Evolutionary conservation across 2,113 vertebrate species (phyloP).

Genomic region (Neodon shergylaensis): DNA sequence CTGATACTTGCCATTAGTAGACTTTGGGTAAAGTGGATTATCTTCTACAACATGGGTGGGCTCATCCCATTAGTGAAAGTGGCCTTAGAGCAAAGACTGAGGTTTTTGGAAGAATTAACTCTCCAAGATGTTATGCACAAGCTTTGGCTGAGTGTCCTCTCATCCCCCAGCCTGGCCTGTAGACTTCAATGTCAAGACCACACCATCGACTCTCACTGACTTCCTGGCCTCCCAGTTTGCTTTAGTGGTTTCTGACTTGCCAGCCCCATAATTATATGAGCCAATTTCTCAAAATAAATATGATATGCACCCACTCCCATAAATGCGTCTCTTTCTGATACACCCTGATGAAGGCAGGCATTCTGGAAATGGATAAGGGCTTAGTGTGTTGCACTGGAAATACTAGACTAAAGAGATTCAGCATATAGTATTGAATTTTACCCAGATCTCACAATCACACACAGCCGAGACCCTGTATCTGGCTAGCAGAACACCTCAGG

Average conservation of each 20-base stretch:
- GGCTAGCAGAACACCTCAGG: background rate
- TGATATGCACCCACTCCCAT: background rate
- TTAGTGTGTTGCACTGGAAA: background rate
- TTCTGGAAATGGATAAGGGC: slow-evolving; percentile 1
- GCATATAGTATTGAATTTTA: slow-evolving; percentile 28
- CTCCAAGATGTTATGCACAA: background rate
- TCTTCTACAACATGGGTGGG: background rate
- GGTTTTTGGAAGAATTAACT: background rate
- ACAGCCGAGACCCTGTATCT: background rate
- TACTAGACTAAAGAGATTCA: slow-evolving; percentile 6
- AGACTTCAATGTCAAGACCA: background rate
- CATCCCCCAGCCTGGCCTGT: background rate
- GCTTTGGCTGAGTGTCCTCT: background rate
- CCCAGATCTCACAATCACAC: background rate
- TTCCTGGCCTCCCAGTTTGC: background rate
- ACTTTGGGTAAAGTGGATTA: background rate
- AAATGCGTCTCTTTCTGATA: background rate
- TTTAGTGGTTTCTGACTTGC: background rate
- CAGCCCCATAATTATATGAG: background rate
- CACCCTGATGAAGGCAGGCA: background rate
- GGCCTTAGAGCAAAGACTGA: background rate
- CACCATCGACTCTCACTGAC: background rate
- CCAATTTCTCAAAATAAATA: slow-evolving; percentile 34
- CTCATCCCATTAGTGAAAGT: background rate
- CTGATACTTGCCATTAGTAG: background rate